A percentile compares a stretch with the other conserved stretches of the same genome.
phyloP scores from a whole-genome alignment of 2,797 vertebrate species.

The Sebastes alutus region DNA sequence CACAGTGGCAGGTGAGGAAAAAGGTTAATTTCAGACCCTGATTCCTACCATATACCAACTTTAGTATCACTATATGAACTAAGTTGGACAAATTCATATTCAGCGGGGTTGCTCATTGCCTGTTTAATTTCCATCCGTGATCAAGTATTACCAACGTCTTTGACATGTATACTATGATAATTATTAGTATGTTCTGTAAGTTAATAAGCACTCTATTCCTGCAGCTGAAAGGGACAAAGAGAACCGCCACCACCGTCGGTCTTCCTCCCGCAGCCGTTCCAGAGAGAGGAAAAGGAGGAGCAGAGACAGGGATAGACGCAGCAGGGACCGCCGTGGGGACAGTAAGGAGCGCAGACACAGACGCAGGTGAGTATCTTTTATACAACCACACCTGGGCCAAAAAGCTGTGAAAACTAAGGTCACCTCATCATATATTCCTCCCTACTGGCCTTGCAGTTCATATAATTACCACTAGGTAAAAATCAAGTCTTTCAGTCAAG shows the following conservation, averaged over 20 bases:
- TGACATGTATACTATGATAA: background rate
- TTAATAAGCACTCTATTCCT: background rate
- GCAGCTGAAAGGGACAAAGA: constrained; percentile 91
- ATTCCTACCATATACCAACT: background rate
- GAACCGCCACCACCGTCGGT: constrained; percentile 91
- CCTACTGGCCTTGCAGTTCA: background rate
- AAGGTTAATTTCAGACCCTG: too few relatives aligned
- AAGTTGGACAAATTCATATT: background rate
- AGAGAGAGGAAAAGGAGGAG: constrained; percentile 91
- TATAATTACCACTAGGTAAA: background rate
- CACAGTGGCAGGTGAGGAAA: too few relatives aligned
- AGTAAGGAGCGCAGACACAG: constrained; percentile 90
- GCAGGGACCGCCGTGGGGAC: constrained; percentile 89
- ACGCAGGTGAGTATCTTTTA: constrained; percentile 74
- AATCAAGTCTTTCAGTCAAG: background rate
- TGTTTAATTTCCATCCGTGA: background rate
- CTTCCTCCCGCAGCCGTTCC: constrained; percentile 90
- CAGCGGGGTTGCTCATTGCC: background rate
- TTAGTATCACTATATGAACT: background rate
- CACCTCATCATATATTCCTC: background rate
- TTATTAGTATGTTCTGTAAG: background rate
- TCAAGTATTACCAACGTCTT: background rate
- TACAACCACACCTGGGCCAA: background rate
- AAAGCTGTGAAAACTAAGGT: background rate
- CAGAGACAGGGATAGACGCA: constrained; percentile 88